A percentile compares a stretch with the other conserved stretches of the same genome.
phyloP scores from a whole-genome alignment of 2,888 invertebrate genomes.

The Blastobasis adustella region DNA sequence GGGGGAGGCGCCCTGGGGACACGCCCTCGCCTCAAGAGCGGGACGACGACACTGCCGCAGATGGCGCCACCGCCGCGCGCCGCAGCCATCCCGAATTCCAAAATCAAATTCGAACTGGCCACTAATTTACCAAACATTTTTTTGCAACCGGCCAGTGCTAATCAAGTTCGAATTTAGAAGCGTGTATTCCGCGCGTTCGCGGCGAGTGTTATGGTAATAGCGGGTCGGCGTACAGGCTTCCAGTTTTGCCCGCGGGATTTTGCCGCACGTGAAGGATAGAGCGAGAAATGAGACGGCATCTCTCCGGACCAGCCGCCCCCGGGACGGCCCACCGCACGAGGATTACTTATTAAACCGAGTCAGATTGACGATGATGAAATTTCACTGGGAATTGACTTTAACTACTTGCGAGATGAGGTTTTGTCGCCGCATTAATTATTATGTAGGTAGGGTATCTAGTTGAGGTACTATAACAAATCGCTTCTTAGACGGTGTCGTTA shows the following conservation, averaged over 20 bases:
- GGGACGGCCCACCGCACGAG: conserved; percentile 60
- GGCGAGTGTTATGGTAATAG: conserved; percentile 43
- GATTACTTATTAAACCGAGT: conserved; percentile 68
- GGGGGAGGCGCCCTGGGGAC: conserved; percentile 71
- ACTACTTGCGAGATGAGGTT: conserved; percentile 61
- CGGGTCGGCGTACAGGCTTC: conserved; percentile 41
- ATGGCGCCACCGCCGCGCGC: conserved; percentile 51
- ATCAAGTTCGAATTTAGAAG: conserved; percentile 7
- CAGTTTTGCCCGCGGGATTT: conserved; percentile 49
- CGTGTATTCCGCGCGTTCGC: conserved; percentile 25
- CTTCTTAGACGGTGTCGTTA: neutral
- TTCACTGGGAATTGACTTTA: conserved; percentile 71
- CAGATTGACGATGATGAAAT: conserved; percentile 73
- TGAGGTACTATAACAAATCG: conserved; percentile 1
- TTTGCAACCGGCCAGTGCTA: neutral
- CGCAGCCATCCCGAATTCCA: conserved; percentile 16
- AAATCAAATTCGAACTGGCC: conserved; percentile 12
- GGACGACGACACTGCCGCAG: conserved; percentile 53
- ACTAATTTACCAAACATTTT: neutral
- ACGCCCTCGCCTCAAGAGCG: conserved; percentile 75
- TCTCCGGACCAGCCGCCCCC: conserved; percentile 52
- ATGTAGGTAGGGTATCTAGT: conserved; percentile 16
- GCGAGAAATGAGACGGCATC: conserved; percentile 55
- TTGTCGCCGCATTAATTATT: conserved; percentile 57
- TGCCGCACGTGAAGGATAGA: conserved; percentile 55